phyloP scores from a whole-genome alignment of 2,113 vertebrate species.

The Brachionichthys hirsutus region DNA sequence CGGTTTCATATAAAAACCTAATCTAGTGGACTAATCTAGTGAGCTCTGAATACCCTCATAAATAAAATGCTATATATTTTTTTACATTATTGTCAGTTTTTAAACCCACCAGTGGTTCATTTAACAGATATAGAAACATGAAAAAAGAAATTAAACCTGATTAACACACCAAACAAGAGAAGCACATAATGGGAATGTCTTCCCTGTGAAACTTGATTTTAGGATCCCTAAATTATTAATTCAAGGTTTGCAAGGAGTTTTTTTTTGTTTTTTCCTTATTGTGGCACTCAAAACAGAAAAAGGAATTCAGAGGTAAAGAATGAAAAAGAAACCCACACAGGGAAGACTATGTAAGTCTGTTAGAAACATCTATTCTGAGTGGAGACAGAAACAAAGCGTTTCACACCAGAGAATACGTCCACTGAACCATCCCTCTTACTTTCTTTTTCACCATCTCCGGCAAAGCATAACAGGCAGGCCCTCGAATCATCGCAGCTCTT shows the following conservation, averaged over 20 bases:
- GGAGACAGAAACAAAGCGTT: slow-evolving; percentile 21
- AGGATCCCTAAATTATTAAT: slow-evolving; percentile 38
- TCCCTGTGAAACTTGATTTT: slow-evolving; percentile 32
- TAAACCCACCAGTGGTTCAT: too few relatives aligned
- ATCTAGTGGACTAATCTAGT: too few relatives aligned
- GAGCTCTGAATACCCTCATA: too few relatives aligned
- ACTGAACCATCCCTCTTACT: background rate
- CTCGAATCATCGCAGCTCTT: slow-evolving; percentile 37
- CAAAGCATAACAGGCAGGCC: slow-evolving; percentile 28
- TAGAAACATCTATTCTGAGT: slow-evolving; percentile 39
- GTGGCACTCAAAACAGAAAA: slow-evolving; percentile 1
- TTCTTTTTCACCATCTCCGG: slow-evolving; percentile 3
- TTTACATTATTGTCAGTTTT: too few relatives aligned
- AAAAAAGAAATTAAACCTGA: background rate
- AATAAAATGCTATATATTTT: too few relatives aligned
- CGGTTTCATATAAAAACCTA: too few relatives aligned
- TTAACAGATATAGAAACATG: too few relatives aligned
- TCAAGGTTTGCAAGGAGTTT: slow-evolving; percentile 29
- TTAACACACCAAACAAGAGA: slow-evolving; percentile 2
- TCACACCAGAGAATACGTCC: background rate
- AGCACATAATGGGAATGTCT: background rate
- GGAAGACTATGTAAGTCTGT: too few relatives aligned
- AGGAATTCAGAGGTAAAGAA: background rate
- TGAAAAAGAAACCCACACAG: too few relatives aligned
- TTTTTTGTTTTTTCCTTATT: too few relatives aligned